phyloP scores from a whole-genome alignment of 2,113 vertebrate genomes.

The Puntigrus tetrazona region DNA sequence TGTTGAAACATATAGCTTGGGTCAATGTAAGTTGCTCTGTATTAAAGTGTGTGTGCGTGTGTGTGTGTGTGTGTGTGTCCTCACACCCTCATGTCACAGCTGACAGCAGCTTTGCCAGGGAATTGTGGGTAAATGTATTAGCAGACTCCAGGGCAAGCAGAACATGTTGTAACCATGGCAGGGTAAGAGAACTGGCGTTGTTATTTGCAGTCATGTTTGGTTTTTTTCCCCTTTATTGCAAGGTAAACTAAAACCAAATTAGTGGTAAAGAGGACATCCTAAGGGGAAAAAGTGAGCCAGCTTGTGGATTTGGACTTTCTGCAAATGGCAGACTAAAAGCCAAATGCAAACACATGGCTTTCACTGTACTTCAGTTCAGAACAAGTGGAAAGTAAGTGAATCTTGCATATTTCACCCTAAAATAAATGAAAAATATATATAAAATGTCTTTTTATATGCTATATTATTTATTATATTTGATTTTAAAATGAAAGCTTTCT shows the following conservation, averaged over 20 bases:
- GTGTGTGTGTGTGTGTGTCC: no score
- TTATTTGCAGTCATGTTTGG: conserved; percentile 11
- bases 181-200: conserved; percentile 52
- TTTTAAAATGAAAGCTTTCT: no score
- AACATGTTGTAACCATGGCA: conserved; percentile 58
- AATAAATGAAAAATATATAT: no score
- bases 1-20: not conserved
- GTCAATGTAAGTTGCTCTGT: not conserved
- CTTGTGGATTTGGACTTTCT: conserved; percentile 43
- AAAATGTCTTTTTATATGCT: no score
- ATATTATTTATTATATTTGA: no score
- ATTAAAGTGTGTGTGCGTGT: no score
- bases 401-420: not conserved
- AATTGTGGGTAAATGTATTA: conserved; percentile 64
- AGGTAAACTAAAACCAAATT: conserved; percentile 51
- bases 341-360: conserved; percentile 14
- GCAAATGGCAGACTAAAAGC: not conserved
- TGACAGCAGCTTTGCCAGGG: conserved; percentile 50
- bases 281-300: conserved; percentile 12
- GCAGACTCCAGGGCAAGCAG: conserved; percentile 54
- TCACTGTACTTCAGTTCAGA: not conserved
- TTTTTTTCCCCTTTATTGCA: conserved; percentile 43
- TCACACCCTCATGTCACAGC: not conserved
- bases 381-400: not conserved
- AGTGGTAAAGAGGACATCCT: conserved; percentile 42